Percentiles rank a stretch among this genome's conserved stretches.
phyloP scores from a whole-genome alignment of 92 coral and sea anemone species.

The Diadumene lineata region DNA sequence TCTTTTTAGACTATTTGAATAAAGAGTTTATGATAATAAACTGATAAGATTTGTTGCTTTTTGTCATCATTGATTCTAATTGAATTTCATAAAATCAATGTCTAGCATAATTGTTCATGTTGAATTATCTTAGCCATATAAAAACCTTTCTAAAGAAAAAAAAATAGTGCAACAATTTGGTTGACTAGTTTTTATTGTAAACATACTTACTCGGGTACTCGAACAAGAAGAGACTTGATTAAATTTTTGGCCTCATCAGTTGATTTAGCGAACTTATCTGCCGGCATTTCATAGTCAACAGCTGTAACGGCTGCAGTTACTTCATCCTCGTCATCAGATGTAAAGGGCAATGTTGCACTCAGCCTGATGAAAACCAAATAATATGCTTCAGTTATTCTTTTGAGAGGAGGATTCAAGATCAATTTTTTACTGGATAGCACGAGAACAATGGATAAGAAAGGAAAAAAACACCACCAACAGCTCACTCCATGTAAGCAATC shows the following conservation, averaged over 20 bases:
- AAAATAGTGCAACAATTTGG: background rate
- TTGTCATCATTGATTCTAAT: too few species aligned
- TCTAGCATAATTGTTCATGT: background rate
- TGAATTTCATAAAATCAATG: background rate
- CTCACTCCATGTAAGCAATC: too few species aligned
- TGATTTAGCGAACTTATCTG: slow-evolving; percentile 55
- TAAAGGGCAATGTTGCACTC: slow-evolving; percentile 78
- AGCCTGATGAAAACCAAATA: too few species aligned
- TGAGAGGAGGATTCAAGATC: too few species aligned
- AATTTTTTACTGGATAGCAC: too few species aligned
- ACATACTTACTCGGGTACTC: slow-evolving; percentile 79
- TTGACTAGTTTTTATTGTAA: background rate
- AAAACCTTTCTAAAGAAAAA: background rate
- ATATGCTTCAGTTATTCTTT: too few species aligned
- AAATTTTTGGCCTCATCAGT: slow-evolving; percentile 59
- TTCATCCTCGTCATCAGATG: slow-evolving; percentile 75
- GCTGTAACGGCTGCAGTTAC: slow-evolving; percentile 61
- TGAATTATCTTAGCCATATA: background rate
- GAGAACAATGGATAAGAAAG: too few species aligned
- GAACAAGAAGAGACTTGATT: slow-evolving; percentile 60
- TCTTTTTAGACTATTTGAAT: too few species aligned
- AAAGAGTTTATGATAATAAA: too few species aligned
- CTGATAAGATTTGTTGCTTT: too few species aligned
- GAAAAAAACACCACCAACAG: too few species aligned
- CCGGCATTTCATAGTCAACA: slow-evolving; percentile 57